Evolutionary conservation across 1,140 invertebrate genomes (phyloP).

Genomic region (Drosophila persimilis): DNA sequence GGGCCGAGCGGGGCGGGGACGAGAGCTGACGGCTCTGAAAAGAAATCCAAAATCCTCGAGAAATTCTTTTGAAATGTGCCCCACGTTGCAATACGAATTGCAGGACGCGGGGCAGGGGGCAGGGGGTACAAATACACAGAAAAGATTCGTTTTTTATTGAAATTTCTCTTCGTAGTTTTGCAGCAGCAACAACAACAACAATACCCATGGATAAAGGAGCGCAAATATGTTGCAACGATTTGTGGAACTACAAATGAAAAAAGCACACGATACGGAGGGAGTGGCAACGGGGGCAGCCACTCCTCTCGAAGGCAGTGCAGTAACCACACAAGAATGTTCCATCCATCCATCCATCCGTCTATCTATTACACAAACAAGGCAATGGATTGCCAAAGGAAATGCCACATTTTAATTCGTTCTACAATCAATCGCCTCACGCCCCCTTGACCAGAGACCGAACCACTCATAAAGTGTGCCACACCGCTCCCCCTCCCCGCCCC

Average conservation of each 20-base stretch:
- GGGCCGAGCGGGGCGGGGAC: no score
- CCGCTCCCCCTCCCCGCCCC: neutral
- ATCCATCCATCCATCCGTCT: no score
- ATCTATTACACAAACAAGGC: no score
- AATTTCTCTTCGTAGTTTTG: constrained; percentile 16
- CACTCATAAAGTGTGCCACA: neutral
- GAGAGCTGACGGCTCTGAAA: neutral
- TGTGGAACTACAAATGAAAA: constrained; percentile 51
- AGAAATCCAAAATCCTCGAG: constrained; percentile 20
- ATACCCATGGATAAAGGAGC: constrained; percentile 46
- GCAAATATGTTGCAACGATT: constrained; percentile 72
- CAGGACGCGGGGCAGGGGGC: neutral
- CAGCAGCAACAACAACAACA: constrained; percentile 27
- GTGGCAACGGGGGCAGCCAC: constrained; percentile 5
- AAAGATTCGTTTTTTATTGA: constrained; percentile 43
- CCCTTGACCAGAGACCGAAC: no score
- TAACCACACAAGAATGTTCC: no score
- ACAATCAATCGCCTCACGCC: no score
- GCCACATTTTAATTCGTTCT: no score
- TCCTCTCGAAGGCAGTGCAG: neutral
- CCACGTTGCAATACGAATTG: constrained; percentile 67
- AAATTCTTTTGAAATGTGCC: constrained; percentile 75
- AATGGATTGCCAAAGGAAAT: no score
- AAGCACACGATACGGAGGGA: neutral
- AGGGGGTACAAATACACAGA: constrained; percentile 14